Percentiles rank a stretch among this genome's conserved stretches.
phyloP scores from a whole-genome alignment of 2,797 vertebrate species.

The Chelonia mydas region DNA sequence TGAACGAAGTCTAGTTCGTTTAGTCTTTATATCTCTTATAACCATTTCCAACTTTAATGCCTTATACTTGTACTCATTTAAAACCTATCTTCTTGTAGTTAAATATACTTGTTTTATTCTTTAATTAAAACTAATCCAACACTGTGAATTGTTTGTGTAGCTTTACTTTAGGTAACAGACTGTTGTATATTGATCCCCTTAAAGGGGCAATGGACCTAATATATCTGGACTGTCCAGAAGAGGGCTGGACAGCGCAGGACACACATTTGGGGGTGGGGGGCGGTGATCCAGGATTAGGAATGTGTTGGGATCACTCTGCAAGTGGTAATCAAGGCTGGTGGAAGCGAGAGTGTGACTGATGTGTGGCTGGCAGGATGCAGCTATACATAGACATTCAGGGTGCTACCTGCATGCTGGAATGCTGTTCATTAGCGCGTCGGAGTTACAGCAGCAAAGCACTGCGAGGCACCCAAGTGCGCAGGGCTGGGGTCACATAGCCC shows the following conservation, averaged over 20 bases:
- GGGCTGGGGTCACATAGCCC: background rate
- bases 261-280: fast-evolving
- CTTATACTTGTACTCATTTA: background rate
- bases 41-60: background rate
- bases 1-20: background rate
- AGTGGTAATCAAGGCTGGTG: background rate
- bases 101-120: no score
- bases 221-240: background rate
- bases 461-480: background rate
- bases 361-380: background rate
- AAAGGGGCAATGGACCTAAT: background rate
- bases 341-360: background rate
- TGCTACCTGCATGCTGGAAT: background rate
- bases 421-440: background rate
- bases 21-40: background rate
- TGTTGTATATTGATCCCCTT: background rate
- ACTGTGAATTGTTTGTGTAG: no score
- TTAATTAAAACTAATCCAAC: no score
- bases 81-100: background rate
- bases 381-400: background rate
- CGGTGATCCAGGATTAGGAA: background rate
- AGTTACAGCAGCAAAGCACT: background rate
- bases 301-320: no score
- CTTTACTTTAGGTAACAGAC: no score
- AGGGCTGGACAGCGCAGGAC: background rate